Conservation (phyloP, 2,797 vertebrate species). For the Eospalax fontanierii region DNA sequence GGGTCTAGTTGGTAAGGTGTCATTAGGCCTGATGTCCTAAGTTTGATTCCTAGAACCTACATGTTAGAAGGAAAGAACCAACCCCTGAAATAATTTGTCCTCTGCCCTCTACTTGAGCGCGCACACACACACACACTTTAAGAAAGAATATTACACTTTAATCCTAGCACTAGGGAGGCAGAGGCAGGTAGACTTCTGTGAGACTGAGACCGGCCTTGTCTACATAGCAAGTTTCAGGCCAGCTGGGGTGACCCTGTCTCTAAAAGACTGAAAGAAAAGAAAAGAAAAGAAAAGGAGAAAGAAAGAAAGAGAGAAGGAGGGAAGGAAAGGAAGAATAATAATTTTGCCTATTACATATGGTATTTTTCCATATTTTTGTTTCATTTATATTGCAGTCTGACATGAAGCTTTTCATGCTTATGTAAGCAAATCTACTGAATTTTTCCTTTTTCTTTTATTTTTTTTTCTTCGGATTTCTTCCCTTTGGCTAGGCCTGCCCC, state of each 20-base stretch:
- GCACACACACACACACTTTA: background rate
- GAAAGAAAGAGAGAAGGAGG: too few species aligned
- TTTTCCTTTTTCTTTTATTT: background rate
- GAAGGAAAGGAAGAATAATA: constrained; percentile 9
- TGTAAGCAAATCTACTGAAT: background rate
- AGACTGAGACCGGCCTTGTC: too few species aligned
- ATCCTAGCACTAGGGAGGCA: too few species aligned
- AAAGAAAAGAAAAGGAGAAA: too few species aligned
- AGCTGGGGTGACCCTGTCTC: too few species aligned
- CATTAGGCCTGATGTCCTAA: background rate
- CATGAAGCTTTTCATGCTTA: constrained; percentile 43
- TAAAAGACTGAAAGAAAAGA: too few species aligned
- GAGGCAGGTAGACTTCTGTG: too few species aligned
- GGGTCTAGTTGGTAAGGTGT: background rate
- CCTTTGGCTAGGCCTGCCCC: constrained; percentile 17
- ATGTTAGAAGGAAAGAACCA: background rate
- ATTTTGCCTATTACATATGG: constrained; percentile 26
- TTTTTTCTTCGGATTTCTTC: constrained; percentile 36
- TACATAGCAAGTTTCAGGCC: too few species aligned
- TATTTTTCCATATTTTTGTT: constrained; percentile 36
- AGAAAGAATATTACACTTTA: too few species aligned
- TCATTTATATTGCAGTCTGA: constrained; percentile 9
- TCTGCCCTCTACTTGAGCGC: background rate
- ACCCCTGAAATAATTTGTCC: background rate
- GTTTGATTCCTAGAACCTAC: background rate